These are phyloP conservation scores for Brachionus asplanchnoidis DNA, from an alignment of 1,140 invertebrate species.

Conservation along the genomic window DNA sequence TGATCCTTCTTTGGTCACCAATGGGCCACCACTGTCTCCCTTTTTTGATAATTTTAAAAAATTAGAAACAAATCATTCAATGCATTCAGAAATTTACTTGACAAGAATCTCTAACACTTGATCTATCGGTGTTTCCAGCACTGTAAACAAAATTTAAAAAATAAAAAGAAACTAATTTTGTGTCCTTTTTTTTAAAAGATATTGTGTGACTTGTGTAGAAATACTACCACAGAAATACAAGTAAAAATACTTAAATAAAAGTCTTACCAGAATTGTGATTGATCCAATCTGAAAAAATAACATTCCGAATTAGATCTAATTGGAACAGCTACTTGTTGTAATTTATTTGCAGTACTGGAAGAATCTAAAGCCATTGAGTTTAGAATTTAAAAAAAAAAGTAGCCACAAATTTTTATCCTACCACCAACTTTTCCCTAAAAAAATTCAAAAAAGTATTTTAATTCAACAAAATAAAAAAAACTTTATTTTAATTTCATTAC, in stretches of 20 bases:
- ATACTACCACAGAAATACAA: too few species aligned
- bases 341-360: not conserved
- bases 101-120: constrained; percentile 10
- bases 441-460: not conserved
- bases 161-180: too few species aligned
- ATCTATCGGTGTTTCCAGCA: not conserved
- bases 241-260: not conserved
- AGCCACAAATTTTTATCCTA: not conserved
- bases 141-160: not conserved
- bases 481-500: not conserved
- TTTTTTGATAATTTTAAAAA: not conserved
- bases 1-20: not conserved
- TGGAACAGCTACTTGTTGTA: constrained; percentile 1
- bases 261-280: not conserved
- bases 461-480: too few species aligned
- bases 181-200: too few species aligned
- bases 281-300: not conserved
- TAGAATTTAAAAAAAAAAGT: too few species aligned
- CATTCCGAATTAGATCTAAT: constrained; percentile 4
- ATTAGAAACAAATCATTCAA: not conserved
- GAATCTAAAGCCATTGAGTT: not conserved
- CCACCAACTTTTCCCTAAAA: not conserved
- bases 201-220: too few species aligned
- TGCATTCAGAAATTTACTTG: not conserved
- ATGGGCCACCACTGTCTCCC: constrained; percentile 41